These are phyloP conservation scores for Meloidogyne exigua DNA, from an alignment of 1,140 invertebrate genomes.

Conservation along the genomic window DNA sequence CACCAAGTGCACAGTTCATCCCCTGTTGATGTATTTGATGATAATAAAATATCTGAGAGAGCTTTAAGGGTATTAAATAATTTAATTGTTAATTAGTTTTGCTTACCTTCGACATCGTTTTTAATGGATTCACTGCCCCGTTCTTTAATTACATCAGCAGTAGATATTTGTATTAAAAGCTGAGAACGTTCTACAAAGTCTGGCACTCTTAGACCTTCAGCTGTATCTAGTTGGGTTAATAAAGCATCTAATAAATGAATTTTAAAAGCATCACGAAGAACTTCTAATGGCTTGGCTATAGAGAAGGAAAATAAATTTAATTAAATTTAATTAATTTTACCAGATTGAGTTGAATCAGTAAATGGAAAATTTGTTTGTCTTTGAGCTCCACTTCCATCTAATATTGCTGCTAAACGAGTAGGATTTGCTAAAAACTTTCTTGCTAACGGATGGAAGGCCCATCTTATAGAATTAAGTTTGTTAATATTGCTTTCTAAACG, in stretches of 20 bases:
- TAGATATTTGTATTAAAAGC: slow-evolving; percentile 53
- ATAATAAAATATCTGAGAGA: slow-evolving; percentile 18
- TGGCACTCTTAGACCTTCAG: slow-evolving; percentile 34
- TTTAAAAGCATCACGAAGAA: slow-evolving; percentile 57
- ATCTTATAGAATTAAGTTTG: slow-evolving; percentile 39
- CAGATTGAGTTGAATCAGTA: slow-evolving; percentile 9
- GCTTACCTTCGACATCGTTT: neutral
- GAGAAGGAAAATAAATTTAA: no score
- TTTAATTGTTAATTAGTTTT: neutral
- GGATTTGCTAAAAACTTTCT: slow-evolving; percentile 47
- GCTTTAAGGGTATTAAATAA: slow-evolving; percentile 7
- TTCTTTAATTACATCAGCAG: slow-evolving; percentile 26
- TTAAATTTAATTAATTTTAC: neutral
- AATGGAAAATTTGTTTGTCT: slow-evolving; percentile 39
- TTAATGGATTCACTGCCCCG: neutral
- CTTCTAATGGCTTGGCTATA: slow-evolving; percentile 53
- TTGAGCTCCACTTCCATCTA: slow-evolving; percentile 32
- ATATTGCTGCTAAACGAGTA: slow-evolving; percentile 13
- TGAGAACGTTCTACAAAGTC: slow-evolving; percentile 62
- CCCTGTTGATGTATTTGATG: slow-evolving; percentile 30
- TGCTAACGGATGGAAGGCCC: slow-evolving; percentile 58
- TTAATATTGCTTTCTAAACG: slow-evolving; percentile 23
- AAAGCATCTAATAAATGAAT: slow-evolving; percentile 54
- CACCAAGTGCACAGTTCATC: slow-evolving; percentile 62
- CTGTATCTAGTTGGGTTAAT: slow-evolving; percentile 38